Evolutionary conservation across 2,888 invertebrate species (phyloP).

Genomic region (Lacanobia oleracea): DNA sequence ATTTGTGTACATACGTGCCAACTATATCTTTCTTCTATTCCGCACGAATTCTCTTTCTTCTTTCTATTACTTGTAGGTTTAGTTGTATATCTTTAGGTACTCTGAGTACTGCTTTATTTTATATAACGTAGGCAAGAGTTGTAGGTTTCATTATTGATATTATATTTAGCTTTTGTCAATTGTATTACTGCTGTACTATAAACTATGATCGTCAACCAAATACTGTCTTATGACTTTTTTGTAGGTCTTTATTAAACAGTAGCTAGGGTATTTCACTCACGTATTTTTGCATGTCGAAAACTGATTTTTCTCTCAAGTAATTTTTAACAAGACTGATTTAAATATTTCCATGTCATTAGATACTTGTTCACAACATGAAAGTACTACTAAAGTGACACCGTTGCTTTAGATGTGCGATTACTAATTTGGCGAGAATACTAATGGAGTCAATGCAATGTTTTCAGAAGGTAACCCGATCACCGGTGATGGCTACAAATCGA

Average conservation of each 20-base stretch:
- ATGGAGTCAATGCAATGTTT: slow-evolving; percentile 68
- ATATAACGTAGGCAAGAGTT: slow-evolving; percentile 43
- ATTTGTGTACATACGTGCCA: slow-evolving; percentile 41
- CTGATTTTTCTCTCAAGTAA: slow-evolving; percentile 44
- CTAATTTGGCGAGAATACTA: slow-evolving; percentile 20
- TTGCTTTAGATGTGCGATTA: slow-evolving; percentile 37
- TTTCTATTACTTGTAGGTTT: slow-evolving; percentile 36
- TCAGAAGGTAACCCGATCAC: slow-evolving; percentile 91
- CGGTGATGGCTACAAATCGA: slow-evolving; percentile 90
- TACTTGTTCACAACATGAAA: slow-evolving; percentile 33
- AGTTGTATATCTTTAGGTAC: slow-evolving; percentile 48
- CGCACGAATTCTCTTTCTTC: slow-evolving; percentile 52
- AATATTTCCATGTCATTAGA: slow-evolving; percentile 46
- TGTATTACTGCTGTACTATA: slow-evolving; percentile 42
- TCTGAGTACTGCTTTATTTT: slow-evolving; percentile 49
- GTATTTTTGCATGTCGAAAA: slow-evolving; percentile 59
- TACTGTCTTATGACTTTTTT: slow-evolving; percentile 33
- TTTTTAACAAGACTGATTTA: slow-evolving; percentile 35
- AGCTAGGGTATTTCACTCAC: slow-evolving; percentile 55
- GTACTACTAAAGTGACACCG: slow-evolving; percentile 35
- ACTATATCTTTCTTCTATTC: slow-evolving; percentile 39
- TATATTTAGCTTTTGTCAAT: slow-evolving; percentile 40
- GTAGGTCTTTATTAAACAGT: slow-evolving; percentile 38
- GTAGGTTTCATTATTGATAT: slow-evolving; percentile 38
- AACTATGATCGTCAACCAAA: slow-evolving; percentile 11